Conservation (phyloP, 2,797 vertebrate species). For the Gadopsis bispinosus region DNA sequence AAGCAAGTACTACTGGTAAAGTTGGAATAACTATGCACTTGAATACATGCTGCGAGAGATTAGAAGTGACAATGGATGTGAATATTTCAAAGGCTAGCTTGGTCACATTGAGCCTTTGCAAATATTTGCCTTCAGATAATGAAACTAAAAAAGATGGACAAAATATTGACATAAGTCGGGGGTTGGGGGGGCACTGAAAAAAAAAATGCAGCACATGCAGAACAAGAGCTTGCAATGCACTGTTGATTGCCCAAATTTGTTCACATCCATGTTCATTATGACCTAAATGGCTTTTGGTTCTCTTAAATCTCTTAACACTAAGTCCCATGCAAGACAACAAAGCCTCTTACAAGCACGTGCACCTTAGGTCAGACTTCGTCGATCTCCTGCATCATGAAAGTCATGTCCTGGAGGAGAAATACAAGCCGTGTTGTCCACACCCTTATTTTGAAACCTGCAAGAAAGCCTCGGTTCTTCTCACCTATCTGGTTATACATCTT, state of each 20-base stretch:
- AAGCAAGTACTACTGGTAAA: background rate
- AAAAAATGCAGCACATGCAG: background rate
- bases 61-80: slow-evolving; percentile 40
- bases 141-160: slow-evolving; percentile 24
- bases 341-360: background rate
- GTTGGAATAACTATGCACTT: slow-evolving; percentile 15
- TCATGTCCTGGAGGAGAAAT: slow-evolving; percentile 13
- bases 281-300: background rate
- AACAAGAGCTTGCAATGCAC: background rate
- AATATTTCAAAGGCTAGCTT: slow-evolving; percentile 48
- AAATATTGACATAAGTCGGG: slow-evolving; percentile 16
- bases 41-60: slow-evolving; percentile 33
- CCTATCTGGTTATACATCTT: slow-evolving; percentile 94
- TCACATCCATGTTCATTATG: background rate
- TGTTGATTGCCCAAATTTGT: background rate
- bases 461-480: slow-evolving; percentile 78
- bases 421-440: background rate
- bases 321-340: background rate
- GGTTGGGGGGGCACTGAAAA: too few species aligned
- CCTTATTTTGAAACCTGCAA: background rate
- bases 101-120: background rate
- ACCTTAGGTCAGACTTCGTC: background rate
- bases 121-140: slow-evolving; percentile 47
- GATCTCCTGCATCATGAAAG: background rate
- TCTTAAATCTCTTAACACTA: background rate